Base-by-base conservation (phyloP, 2,113 vertebrate genomes). In the Narcine bancroftii region DNA sequence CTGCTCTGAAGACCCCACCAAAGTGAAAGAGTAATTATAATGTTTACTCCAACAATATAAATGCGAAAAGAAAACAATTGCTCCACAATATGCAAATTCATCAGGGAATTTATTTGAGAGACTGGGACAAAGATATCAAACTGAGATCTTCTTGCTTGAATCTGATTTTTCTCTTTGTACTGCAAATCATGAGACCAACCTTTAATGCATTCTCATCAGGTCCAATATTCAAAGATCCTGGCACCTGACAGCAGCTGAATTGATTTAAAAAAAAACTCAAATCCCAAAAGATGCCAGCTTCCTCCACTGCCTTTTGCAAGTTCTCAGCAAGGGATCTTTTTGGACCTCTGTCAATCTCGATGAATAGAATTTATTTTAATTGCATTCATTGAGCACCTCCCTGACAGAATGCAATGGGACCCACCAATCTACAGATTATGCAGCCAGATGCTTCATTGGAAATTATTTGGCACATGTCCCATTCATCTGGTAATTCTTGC, bases 301-400 rank as follows among this genome's bases (percentile, higher is more conserved):
- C n/a, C n/a, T 21, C 45, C 26, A 33, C 77, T 81, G 33, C 81
- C 56, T 87, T 69, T n/a, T 87, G 33, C 81, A 60, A 53, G 2
- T 17, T 60, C 33, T 15, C 53, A 87, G 60, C 26, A 36, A 15
- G n/a, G 17, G 33, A 29, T 24, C 50, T 21, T 87, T 42, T 87
- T 63, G 53, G 81, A 87, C 81, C 17, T 60, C 33, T 63, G 33
- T 87, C 53, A 87, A 87, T n/a, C 33, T 63, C 15, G 53, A 87
- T 87, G 36, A 87, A 87, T 56, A 63, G 53, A 60, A 87, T 87
- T 60, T 60, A 60, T 87, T 87, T 87, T 87, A 87, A 60, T 60
- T 60, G 33, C 17, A 87, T 87, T 63, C 81, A 87, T 87, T 60
- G 60, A 87, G 29, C 29, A 85, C 33, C 33, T n/a, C 29, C 29